Conservation (phyloP, 2,113 vertebrate species). For the Sardina pilchardus region DNA sequence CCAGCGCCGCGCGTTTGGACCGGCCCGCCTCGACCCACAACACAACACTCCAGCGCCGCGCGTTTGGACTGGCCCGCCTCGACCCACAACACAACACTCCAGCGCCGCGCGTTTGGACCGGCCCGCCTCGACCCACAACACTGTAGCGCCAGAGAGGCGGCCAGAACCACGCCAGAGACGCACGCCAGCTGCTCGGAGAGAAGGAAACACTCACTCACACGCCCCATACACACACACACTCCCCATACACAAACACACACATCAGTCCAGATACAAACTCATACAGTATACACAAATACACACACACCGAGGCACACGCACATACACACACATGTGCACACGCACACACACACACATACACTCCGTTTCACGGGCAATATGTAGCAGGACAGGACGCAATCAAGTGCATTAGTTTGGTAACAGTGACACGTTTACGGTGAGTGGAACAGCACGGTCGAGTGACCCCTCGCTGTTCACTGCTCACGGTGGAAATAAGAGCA, state of each 20-base stretch:
- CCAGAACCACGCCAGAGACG: background rate
- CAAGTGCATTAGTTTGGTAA: background rate
- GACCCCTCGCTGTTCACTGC: background rate
- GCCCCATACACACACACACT: background rate
- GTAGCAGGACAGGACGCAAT: slow-evolving; percentile 20
- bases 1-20: no score
- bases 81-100: background rate
- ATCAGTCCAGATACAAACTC: no score
- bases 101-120: background rate
- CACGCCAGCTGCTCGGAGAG: background rate
- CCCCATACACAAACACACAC: background rate
- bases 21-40: no score
- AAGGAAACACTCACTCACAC: background rate
- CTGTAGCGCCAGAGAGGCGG: background rate
- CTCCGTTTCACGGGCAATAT: background rate
- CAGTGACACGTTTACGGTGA: background rate
- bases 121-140: no score
- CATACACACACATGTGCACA: background rate
- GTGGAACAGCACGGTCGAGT: background rate
- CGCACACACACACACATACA: slow-evolving; percentile 1
- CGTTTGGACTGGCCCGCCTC: no score
- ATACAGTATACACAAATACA: background rate
- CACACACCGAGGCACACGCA: background rate
- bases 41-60: background rate
- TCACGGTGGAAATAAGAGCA: background rate